Conservation (phyloP, 2,797 vertebrate species). For the Taenioides sp. region DNA sequence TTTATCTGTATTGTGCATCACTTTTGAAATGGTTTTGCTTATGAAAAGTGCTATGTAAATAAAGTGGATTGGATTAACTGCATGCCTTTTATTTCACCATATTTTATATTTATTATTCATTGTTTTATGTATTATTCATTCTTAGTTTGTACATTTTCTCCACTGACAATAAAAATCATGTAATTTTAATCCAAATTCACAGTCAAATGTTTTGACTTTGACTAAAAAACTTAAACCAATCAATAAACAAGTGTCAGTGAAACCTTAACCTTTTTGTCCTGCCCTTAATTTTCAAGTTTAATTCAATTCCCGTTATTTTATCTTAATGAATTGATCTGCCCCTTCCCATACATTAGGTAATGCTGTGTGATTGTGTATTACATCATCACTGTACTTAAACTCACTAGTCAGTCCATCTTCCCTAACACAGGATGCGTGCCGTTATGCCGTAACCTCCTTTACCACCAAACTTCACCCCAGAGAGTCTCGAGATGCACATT, state of each 20-base stretch:
- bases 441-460: conserved; percentile 31
- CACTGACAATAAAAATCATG: too few species aligned
- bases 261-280: background rate
- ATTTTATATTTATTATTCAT: too few species aligned
- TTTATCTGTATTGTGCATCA: too few species aligned
- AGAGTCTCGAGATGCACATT: conserved; percentile 48
- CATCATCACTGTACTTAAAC: conserved; percentile 17
- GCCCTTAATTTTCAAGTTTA: background rate
- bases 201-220: too few species aligned
- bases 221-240: too few species aligned
- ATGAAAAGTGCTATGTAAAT: too few species aligned
- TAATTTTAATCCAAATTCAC: too few species aligned
- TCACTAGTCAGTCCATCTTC: conserved; percentile 15
- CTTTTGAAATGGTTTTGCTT: too few species aligned
- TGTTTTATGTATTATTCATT: too few species aligned
- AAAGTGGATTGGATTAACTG: too few species aligned
- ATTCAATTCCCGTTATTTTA: background rate
- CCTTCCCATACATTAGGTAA: conserved; percentile 13
- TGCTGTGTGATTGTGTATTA: background rate
- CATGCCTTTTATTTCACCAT: too few species aligned
- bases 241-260: background rate
- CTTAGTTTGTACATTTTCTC: too few species aligned
- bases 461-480: conserved; percentile 43
- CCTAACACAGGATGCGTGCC: conserved; percentile 15
- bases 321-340: background rate